Evolutionary conservation across 2,797 vertebrate genomes (phyloP).

Genomic region (Molothrus ater): DNA sequence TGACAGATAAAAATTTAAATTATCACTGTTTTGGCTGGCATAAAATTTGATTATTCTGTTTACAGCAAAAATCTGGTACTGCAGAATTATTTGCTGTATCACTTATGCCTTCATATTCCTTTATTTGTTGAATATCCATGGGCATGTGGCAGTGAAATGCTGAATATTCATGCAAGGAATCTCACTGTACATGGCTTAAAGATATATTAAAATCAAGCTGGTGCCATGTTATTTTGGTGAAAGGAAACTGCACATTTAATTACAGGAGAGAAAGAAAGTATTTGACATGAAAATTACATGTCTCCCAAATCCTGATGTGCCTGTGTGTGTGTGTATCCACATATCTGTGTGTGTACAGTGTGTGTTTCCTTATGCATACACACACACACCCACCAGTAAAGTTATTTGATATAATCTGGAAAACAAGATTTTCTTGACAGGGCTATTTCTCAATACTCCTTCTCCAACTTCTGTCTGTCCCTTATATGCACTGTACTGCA

Average conservation of each 20-base stretch:
- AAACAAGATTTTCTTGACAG: slow-evolving; percentile 15
- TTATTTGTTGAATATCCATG: neutral
- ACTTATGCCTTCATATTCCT: neutral
- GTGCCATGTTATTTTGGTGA: neutral
- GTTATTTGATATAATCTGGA: neutral
- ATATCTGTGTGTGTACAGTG: neutral
- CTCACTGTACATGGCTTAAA: neutral
- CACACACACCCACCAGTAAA: neutral
- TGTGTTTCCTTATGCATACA: neutral
- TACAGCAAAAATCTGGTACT: neutral
- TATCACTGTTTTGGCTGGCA: neutral
- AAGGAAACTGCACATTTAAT: neutral
- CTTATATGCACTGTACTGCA: neutral
- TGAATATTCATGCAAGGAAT: neutral
- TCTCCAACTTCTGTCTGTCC: neutral
- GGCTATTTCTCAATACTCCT: neutral
- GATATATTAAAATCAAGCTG: neutral
- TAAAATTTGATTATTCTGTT: neutral
- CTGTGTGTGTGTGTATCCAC: neutral
- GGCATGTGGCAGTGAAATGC: neutral
- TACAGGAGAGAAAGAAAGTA: neutral
- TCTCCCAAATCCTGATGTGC: neutral
- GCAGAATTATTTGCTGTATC: neutral
- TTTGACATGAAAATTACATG: neutral
- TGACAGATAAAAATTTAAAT: neutral